A percentile compares a stretch with the other conserved stretches of the same genome.
Conservation (phyloP, 2,888 invertebrate species). For the Listrodromus nycthemerus region DNA sequence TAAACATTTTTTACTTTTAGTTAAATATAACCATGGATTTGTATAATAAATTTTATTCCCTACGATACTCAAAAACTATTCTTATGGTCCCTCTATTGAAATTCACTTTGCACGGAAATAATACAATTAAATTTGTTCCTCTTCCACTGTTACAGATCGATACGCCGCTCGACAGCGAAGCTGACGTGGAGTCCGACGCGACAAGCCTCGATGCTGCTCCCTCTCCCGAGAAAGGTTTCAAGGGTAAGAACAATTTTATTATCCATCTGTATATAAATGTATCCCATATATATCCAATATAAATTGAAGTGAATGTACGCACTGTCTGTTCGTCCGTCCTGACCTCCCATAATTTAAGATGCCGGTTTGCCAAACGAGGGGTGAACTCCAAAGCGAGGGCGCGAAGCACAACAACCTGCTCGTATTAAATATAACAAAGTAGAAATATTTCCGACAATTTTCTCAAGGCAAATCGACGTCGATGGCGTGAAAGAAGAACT, state of each 20-base stretch:
- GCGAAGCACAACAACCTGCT: neutral
- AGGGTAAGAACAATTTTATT: constrained; percentile 76
- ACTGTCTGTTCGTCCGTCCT: neutral
- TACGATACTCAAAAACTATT: no score
- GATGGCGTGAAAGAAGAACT: constrained; percentile 43
- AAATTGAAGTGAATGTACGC: neutral
- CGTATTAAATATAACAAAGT: neutral
- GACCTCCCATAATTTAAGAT: neutral
- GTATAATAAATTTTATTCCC: constrained; percentile 2
- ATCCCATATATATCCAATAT: neutral
- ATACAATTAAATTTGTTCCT: neutral
- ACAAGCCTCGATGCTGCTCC: constrained; percentile 76
- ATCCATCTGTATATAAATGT: no score
- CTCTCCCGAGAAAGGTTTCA: constrained; percentile 82
- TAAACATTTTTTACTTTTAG: no score
- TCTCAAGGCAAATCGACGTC: constrained; percentile 55
- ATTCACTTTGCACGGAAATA: no score
- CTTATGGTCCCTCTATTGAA: no score
- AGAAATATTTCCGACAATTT: constrained; percentile 8
- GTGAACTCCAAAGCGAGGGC: neutral
- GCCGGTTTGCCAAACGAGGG: neutral
- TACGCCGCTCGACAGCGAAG: constrained; percentile 79
- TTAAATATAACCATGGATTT: neutral
- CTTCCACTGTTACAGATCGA: constrained; percentile 80
- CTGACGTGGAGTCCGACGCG: constrained; percentile 78